A percentile compares a stretch with the other conserved stretches of the same genome.
phyloP scores from a whole-genome alignment of 2,797 vertebrate genomes.

The Micromesistius poutassou region DNA sequence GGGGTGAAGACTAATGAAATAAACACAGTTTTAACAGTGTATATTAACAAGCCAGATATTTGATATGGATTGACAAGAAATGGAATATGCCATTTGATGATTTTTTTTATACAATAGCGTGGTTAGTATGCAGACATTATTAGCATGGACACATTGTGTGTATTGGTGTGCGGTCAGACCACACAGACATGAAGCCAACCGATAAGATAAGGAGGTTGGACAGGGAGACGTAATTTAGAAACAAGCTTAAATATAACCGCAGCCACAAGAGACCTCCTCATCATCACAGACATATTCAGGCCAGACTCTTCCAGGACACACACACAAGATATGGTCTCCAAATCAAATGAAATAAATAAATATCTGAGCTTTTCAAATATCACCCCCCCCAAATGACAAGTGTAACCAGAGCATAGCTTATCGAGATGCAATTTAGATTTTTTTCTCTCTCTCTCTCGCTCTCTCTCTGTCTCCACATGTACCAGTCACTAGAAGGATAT shows the following conservation, averaged over 20 bases:
- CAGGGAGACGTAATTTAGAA: conserved; percentile 6
- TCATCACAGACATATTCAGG: conserved; percentile 8
- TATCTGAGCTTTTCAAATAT: not conserved
- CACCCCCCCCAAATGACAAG: not conserved
- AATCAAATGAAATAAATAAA: not conserved
- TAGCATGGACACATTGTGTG: not conserved
- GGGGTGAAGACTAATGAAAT: not conserved
- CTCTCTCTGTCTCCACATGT: not conserved
- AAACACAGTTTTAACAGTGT: not conserved
- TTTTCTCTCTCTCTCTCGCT: not conserved
- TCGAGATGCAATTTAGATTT: conserved; percentile 1
- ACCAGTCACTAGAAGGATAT: not conserved
- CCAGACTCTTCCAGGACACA: not conserved
- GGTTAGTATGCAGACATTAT: not conserved
- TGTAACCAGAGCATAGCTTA: conserved; percentile 4
- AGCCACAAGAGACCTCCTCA: not conserved
- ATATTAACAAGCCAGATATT: not conserved
- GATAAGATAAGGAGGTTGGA: not conserved
- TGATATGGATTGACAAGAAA: not conserved
- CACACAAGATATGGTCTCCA: not conserved
- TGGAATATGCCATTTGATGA: not conserved
- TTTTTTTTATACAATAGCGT: not conserved
- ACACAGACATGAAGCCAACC: not conserved
- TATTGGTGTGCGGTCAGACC: not conserved
- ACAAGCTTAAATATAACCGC: conserved; percentile 3